Conservation (phyloP, 2,797 vertebrate species). For the Gila robusta region DNA sequence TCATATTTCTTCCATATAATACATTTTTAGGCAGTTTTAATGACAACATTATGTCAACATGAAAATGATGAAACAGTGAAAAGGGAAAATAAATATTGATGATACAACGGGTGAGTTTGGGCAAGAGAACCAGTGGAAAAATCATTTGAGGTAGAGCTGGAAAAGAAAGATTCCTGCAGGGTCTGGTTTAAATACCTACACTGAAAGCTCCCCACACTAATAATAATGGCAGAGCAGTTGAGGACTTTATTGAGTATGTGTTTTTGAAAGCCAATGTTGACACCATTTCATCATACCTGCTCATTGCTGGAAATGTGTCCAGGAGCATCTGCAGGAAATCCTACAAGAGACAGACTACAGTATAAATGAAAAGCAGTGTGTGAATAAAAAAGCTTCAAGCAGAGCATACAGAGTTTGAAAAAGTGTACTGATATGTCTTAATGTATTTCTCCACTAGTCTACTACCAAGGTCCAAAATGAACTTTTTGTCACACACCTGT, state of each 20-base stretch:
- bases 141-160: constrained; percentile 13
- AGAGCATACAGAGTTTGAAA: not conserved
- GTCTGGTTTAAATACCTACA: constrained; percentile 35
- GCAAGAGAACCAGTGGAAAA: constrained; percentile 32
- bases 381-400: not conserved
- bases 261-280: constrained; percentile 8
- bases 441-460: not conserved
- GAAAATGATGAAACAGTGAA: constrained; percentile 18
- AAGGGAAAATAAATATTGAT: constrained; percentile 22
- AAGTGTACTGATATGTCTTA: not conserved
- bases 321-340: constrained; percentile 93
- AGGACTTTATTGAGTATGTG: constrained; percentile 17
- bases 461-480: not conserved
- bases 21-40: not conserved
- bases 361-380: not conserved
- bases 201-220: constrained; percentile 5
- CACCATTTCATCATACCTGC: constrained; percentile 79
- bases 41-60: constrained; percentile 19
- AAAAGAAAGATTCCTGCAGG: constrained; percentile 26
- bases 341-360: constrained; percentile 71
- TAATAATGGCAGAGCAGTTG: constrained; percentile 9
- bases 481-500: not conserved
- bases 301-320: constrained; percentile 84
- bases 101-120: constrained; percentile 9
- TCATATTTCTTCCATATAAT: constrained; percentile 34